Conservation (phyloP, 2,888 invertebrate genomes). For the Pimpla rufipes region DNA sequence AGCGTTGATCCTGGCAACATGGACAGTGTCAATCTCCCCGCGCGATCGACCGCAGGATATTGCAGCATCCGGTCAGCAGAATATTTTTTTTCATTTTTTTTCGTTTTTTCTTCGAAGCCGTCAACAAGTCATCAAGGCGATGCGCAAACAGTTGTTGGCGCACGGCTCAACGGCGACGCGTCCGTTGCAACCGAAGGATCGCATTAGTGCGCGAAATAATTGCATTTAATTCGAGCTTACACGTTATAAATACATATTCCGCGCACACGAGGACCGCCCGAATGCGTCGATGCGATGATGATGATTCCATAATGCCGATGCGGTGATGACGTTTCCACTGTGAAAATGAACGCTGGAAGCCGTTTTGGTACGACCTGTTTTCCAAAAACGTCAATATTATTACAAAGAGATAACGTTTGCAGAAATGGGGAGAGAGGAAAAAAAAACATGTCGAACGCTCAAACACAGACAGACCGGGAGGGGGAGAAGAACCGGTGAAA, state of each 20-base stretch:
- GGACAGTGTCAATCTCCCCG: not conserved
- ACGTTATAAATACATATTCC: slow-evolving; percentile 10
- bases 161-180: not conserved
- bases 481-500: not conserved
- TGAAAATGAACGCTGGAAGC: not conserved
- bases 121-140: not conserved
- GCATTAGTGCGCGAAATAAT: slow-evolving; percentile 1
- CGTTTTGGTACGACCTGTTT: not conserved
- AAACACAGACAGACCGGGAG: no score
- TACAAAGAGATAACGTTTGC: not conserved
- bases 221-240: slow-evolving; percentile 19
- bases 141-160: not conserved
- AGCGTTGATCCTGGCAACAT: not conserved
- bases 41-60: slow-evolving; percentile 3
- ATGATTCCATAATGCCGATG: slow-evolving; percentile 4
- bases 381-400: slow-evolving; percentile 3
- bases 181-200: not conserved
- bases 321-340: not conserved
- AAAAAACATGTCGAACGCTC: not conserved
- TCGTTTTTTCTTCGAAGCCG: not conserved
- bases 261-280: not conserved
- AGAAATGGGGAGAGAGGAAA: no score
- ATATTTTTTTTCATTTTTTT: slow-evolving; percentile 6
- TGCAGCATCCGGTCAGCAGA: slow-evolving; percentile 1
- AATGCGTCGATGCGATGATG: not conserved